Base-by-base conservation (phyloP, 2,797 vertebrate species). In the Rhinichthys osculus region DNA sequence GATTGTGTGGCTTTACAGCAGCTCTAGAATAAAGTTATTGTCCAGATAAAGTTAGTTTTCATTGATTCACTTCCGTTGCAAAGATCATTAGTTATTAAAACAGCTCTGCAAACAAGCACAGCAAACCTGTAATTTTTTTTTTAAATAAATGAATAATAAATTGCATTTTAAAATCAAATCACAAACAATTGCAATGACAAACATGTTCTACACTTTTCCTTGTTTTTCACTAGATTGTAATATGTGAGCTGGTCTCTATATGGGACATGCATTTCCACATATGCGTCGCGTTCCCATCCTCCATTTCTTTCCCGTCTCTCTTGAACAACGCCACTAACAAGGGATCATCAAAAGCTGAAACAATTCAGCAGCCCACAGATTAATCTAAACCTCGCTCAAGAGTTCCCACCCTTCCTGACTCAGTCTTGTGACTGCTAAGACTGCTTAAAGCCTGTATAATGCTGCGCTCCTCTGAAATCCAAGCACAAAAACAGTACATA, bases 211-310 rank as follows among this genome's bases (percentile, higher is more conserved):
- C 69, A 38, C 11, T 23, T 47, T 7, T 40, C 38, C 7, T 7
- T 40, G 40, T 42, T 47, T 13, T 30, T 73, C 1, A 30, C 27
- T 19, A 73, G 1, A 73, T 73, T 27, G 11, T 6, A 64, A 50
- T 19, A 73, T 33, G 27, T 33, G 27, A 50, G 4, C 52, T 35
- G 50, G 50, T 54, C 19, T 7, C 3, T 64, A 71, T 64, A 71
- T 17, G 47, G 47, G 42, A 42, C n/a, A 85, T 16, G 87, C 47
- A 62, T 23, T 23, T 87, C 81, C 81, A 35, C 71, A 87, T 81
- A 82, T 73, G 73, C 47, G 87, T 91, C 73, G 77, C 42, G 86
- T 91, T 91, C 88, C 82, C 89, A 92, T 90, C 74, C 87, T 87
- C 81, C 85, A 78, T 42, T 38, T 66, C 14, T 35, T 50, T 71